Base-by-base conservation (phyloP, 2,888 invertebrate species). In the Tiliacea aurago region DNA sequence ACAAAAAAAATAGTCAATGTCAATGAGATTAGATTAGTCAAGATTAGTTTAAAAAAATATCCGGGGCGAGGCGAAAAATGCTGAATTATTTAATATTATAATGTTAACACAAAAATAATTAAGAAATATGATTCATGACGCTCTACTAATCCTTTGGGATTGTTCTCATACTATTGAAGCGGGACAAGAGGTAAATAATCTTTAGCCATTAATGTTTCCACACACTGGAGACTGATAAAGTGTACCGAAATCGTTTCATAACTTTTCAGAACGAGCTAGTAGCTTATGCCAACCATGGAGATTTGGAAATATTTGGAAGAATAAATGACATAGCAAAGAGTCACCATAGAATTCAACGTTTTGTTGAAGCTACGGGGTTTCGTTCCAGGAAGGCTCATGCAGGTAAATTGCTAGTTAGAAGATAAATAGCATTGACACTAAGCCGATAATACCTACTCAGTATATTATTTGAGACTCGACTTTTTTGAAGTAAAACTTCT, bases 61-160 rank as follows among this genome's bases (percentile, higher is more conserved):
- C 5, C 1, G 0, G 0, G 10, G 2, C 1, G 45, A 49, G 20
- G 7, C 1, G 10, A 41, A 28, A 3, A 28, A 7, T 70, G 15
- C 53, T 10, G 18, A 23, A 43, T 13, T 47, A 20, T 28, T n/a
- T 33, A 10, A 3, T n/a, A 9, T n/a, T n/a, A 15, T n/a, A 37
- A n/a, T 59, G 59, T 56, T 18, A 56, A 33, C 15, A 10, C 55
- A 56, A 64, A 23, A n/a, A 28, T 18, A 53, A 59, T 10, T 33
- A 37, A 45, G 93, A 88, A 90, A 55, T 18, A 98, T 98, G 98
- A 96, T 98, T 73, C 97, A 98, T 86, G 98, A 98, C 90, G 96
- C 97, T 41, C 91, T 98, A 75, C 89, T 97, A 80, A 95, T 97
- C 77, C 92, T 98, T 69, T 97, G 97, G 97, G 97, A 97, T 85